A percentile compares a stretch with the other conserved stretches of the same genome.
Evolutionary conservation across 2,797 vertebrate genomes (phyloP).

Genomic region (Coilia nasus): DNA sequence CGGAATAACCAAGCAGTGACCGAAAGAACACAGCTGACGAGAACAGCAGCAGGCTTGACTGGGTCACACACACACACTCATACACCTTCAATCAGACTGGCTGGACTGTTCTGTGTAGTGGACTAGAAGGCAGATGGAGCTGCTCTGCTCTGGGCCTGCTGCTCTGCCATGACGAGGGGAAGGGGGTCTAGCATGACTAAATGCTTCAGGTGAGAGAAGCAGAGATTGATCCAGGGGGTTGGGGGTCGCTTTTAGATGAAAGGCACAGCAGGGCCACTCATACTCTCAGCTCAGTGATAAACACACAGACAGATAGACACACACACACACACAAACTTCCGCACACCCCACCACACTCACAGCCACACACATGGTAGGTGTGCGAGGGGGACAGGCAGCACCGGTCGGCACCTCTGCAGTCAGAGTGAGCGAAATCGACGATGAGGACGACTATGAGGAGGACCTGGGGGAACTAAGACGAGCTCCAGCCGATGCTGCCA

Average conservation of each 20-base stretch:
- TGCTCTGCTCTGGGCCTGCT: not conserved
- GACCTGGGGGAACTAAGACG: slow-evolving; percentile 49
- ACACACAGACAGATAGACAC: slow-evolving; percentile 38
- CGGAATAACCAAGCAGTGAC: not conserved
- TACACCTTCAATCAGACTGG: not conserved
- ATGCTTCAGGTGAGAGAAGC: slow-evolving; percentile 22
- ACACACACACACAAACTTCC: slow-evolving; percentile 54
- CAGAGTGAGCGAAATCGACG: slow-evolving; percentile 48
- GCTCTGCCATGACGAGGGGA: not conserved
- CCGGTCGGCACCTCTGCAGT: slow-evolving; percentile 64
- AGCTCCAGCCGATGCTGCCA: slow-evolving; percentile 61
- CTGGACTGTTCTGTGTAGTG: not conserved
- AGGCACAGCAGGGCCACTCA: slow-evolving; percentile 78
- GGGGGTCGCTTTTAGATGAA: slow-evolving; percentile 62
- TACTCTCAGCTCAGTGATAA: slow-evolving; percentile 62
- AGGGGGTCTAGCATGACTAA: not conserved
- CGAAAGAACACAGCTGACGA: not conserved
- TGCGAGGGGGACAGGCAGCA: slow-evolving; percentile 52
- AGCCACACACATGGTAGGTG: not conserved
- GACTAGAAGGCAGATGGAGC: not conserved
- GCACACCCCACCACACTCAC: not conserved
- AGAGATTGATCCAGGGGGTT: slow-evolving; percentile 39
- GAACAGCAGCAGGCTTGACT: not conserved
- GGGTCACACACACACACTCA: not conserved
- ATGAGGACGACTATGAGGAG: slow-evolving; percentile 46